Evolutionary conservation across 2,888 invertebrate species (phyloP).

Genomic region (Ptychoptera albimana): DNA sequence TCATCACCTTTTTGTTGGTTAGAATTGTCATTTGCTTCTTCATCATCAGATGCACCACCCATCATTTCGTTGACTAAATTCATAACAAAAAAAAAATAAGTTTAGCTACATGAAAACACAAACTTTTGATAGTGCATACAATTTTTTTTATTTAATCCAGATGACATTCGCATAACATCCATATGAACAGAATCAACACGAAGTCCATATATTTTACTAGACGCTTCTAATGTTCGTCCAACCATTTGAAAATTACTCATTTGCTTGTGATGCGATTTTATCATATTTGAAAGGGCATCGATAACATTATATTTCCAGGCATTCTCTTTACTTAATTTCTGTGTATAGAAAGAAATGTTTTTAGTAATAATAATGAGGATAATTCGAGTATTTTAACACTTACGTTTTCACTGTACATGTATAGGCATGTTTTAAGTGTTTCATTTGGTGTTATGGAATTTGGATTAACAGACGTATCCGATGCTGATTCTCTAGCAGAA

Average conservation of each 20-base stretch:
- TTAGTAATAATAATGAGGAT: not conserved
- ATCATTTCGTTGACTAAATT: not conserved
- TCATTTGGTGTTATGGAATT: slow-evolving; percentile 32
- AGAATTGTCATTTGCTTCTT: slow-evolving; percentile 10
- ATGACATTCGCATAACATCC: slow-evolving; percentile 63
- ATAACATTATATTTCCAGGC: slow-evolving; percentile 78
- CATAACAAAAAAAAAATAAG: too few species aligned
- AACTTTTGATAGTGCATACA: slow-evolving; percentile 4
- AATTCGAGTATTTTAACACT: slow-evolving; percentile 16
- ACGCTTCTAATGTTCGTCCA: slow-evolving; percentile 73
- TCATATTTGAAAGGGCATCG: slow-evolving; percentile 64
- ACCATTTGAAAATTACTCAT: slow-evolving; percentile 64
- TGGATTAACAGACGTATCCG: slow-evolving; percentile 13
- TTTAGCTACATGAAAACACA: not conserved
- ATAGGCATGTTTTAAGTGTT: slow-evolving; percentile 58
- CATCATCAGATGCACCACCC: slow-evolving; percentile 11
- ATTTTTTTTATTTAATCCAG: slow-evolving; percentile 33
- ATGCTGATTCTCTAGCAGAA: slow-evolving; percentile 24
- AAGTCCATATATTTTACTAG: slow-evolving; percentile 73
- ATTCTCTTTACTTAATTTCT: slow-evolving; percentile 81
- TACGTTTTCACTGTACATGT: slow-evolving; percentile 67
- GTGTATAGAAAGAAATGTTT: slow-evolving; percentile 14
- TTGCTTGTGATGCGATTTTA: slow-evolving; percentile 51
- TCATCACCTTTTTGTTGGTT: slow-evolving; percentile 6
- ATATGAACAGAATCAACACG: slow-evolving; percentile 74